Evolutionary conservation across 2,113 vertebrate species (phyloP).

Genomic region (Mustela lutreola): DNA sequence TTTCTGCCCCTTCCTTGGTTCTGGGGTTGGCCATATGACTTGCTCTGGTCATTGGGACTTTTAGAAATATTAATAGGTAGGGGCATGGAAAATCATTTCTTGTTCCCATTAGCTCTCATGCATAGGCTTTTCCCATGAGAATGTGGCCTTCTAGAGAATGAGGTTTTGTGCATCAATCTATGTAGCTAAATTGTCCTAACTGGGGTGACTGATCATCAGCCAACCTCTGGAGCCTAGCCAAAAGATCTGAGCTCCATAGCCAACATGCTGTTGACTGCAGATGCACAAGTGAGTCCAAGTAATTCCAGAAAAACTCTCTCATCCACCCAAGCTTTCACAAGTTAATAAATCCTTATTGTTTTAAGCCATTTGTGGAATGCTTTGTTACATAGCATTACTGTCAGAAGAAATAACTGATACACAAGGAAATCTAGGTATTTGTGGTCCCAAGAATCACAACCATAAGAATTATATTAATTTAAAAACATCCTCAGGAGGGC

Average conservation of each 20-base stretch:
- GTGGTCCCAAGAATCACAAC: background rate
- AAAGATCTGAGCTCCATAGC: background rate
- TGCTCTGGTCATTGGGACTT: background rate
- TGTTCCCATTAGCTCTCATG: background rate
- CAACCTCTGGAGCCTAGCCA: background rate
- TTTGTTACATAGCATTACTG: background rate
- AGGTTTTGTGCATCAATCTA: background rate
- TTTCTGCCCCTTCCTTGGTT: background rate
- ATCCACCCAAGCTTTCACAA: background rate
- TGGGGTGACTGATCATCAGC: background rate
- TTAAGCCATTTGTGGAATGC: background rate
- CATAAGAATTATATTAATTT: slow-evolving; percentile 15
- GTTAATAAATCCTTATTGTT: background rate
- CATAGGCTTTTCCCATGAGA: background rate
- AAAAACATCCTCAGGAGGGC: background rate
- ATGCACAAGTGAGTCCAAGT: background rate
- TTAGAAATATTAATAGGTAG: background rate
- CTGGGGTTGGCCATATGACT: background rate
- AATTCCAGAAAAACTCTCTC: background rate
- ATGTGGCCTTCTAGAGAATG: background rate
- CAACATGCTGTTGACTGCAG: background rate
- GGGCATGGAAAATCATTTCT: background rate
- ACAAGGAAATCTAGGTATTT: background rate
- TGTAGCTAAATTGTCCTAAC: background rate
- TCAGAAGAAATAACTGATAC: background rate